phyloP scores from a whole-genome alignment of 2,888 invertebrate species.

The Tachina grossa region DNA sequence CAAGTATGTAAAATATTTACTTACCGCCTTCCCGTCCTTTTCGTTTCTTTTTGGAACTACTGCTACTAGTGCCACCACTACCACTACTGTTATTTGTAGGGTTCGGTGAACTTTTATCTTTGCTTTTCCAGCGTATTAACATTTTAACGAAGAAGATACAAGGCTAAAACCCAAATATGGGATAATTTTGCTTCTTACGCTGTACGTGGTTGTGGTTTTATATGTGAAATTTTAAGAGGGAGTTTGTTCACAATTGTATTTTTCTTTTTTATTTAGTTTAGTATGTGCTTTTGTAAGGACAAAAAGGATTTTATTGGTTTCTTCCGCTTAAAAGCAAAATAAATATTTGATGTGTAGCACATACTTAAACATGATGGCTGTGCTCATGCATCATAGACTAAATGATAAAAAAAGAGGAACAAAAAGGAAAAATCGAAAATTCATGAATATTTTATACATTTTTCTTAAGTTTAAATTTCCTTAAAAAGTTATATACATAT shows the following conservation, averaged over 20 bases:
- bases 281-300: constrained; percentile 45
- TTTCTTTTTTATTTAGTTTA: constrained; percentile 24
- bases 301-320: constrained; percentile 55
- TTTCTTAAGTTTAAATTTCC: constrained; percentile 56
- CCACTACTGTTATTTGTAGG: constrained; percentile 81
- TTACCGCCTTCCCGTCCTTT: constrained; percentile 93
- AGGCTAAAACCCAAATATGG: constrained; percentile 54
- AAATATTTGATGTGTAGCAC: constrained; percentile 67
- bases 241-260: constrained; percentile 30
- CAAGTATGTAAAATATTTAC: constrained; percentile 54
- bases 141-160: constrained; percentile 82
- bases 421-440: constrained; percentile 33
- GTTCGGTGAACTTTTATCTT: constrained; percentile 90
- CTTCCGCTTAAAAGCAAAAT: constrained; percentile 53
- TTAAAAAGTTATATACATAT: constrained; percentile 18
- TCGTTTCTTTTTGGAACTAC: constrained; percentile 90
- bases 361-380: constrained; percentile 43
- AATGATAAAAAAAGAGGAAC: constrained; percentile 31
- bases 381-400: constrained; percentile 12
- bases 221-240: constrained; percentile 1
- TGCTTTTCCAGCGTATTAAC: constrained; percentile 93
- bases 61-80: constrained; percentile 81
- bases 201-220: constrained; percentile 10
- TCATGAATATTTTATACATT: constrained; percentile 66
- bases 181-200: background rate